Evolutionary conservation across 2,113 vertebrate species (phyloP).

Genomic region (Crypturellus undulatus): DNA sequence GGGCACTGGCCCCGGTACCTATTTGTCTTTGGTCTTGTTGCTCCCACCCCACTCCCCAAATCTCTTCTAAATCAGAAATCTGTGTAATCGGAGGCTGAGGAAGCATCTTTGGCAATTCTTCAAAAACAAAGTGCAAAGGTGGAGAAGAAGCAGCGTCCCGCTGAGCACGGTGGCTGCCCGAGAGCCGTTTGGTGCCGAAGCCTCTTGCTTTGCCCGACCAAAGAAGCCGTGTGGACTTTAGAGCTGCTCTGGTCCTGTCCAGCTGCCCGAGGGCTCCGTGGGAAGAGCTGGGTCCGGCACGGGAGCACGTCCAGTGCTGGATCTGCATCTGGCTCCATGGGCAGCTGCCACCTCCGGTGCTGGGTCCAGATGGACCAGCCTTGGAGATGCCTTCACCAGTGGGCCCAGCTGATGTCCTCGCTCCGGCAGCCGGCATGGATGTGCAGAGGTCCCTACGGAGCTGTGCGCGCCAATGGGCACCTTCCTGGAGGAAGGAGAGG

Average conservation of each 20-base stretch:
- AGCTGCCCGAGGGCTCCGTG: background rate
- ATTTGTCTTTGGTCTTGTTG: background rate
- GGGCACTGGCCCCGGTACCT: background rate
- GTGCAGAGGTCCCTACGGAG: background rate
- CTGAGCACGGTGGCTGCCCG: background rate
- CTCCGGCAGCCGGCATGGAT: background rate
- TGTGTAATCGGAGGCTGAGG: background rate
- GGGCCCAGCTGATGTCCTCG: background rate
- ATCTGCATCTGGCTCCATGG: background rate
- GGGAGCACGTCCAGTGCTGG: background rate
- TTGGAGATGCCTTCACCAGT: background rate
- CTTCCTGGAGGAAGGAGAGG: background rate
- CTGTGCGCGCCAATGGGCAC: background rate
- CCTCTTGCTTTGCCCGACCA: slow-evolving; percentile 67
- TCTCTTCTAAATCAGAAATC: background rate
- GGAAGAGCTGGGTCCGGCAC: background rate
- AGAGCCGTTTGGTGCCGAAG: slow-evolving; percentile 39
- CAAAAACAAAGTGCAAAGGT: background rate
- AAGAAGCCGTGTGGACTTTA: slow-evolving; percentile 66
- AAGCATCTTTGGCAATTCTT: background rate
- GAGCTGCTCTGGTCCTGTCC: background rate
- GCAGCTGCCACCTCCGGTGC: accelerated
- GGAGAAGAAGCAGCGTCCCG: background rate
- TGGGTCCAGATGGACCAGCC: background rate
- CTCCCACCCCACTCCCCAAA: background rate